A percentile compares a stretch with the other conserved stretches of the same genome.
Conservation (phyloP, 2,113 vertebrate genomes). For the Okapia johnstoni region DNA sequence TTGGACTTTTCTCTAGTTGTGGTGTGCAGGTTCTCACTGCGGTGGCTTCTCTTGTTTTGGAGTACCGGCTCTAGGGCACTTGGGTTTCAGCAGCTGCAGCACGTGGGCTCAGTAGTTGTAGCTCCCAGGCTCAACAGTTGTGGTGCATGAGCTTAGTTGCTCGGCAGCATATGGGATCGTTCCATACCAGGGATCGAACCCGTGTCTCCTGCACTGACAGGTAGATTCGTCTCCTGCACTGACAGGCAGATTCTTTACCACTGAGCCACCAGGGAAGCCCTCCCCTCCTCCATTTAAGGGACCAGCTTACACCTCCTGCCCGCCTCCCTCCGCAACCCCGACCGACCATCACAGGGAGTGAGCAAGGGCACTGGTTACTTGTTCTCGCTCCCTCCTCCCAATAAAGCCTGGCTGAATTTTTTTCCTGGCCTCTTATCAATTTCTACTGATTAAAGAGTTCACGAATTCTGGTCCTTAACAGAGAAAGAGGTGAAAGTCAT, state of each 20-base stretch:
- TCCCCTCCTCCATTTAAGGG: background rate
- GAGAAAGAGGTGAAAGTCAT: background rate
- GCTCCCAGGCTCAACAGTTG: background rate
- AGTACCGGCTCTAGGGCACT: background rate
- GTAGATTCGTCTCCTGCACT: background rate
- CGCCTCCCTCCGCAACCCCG: fast-evolving
- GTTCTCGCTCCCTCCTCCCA: background rate
- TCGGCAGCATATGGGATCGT: background rate
- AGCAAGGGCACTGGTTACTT: background rate
- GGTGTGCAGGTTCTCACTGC: background rate
- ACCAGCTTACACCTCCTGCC: background rate
- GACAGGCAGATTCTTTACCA: background rate
- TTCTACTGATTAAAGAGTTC: background rate
- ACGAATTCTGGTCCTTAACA: background rate
- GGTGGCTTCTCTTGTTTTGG: background rate
- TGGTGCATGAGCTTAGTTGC: background rate
- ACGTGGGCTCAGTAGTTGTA: background rate
- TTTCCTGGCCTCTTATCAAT: background rate
- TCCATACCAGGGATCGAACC: background rate
- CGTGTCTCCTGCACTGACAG: background rate
- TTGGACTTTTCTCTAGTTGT: background rate
- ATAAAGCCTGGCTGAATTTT: background rate
- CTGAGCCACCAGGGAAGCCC: background rate
- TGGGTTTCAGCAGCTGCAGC: background rate
- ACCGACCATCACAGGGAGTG: background rate